Evolutionary conservation across 2,888 invertebrate genomes (phyloP), one percentile per base, ranked within the genome.

Genomic region (Helobdella robusta): DNA sequence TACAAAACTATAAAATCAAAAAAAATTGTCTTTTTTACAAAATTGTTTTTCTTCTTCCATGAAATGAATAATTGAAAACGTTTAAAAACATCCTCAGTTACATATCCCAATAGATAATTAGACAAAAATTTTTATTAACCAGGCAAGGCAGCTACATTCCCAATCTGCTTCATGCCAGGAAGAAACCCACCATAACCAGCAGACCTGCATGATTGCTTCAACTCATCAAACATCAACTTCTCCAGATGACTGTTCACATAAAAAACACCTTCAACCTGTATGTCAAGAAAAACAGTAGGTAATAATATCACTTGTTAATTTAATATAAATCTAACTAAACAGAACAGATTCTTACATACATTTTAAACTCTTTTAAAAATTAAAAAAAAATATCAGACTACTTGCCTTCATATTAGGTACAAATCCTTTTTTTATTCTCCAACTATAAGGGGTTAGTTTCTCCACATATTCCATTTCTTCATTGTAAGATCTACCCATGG

Each of bases 121-220:
- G n/a, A n/a, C n/a, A n/a, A n/a, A n/a, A n/a, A n/a, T n/a, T n/a
- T n/a, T 35, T 18, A 34, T 23, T 6, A 54, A 0, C 97, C 97
- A 15, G 98, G 98, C 67, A 98, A 82, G 0, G 97, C 93, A 36
- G 98, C 98, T 35, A 98, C 98, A 83, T 98, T 98, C 11, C 92
- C 97, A 69, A 98, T 98, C 81, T 98, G 98, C 81, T 97, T 95
- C 69, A 98, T 91, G 3, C 95, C 98, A 0, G 98, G 98, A 64
- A 98, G 83, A 78, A 99, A 98, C 0, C 98, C 98, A 64, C 98
- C 98, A 11, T 90, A 85, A 2, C 78, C 79, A 23, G 91, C 91
- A 2, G 90, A 89, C 50, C 89, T 84, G 77, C 93, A 93, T 0
- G 93, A 84, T 79, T 93, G 91, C 73, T 86, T 84, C 70, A 98